Conservation (phyloP, 2,888 invertebrate species). For the Conistra vaccinii region DNA sequence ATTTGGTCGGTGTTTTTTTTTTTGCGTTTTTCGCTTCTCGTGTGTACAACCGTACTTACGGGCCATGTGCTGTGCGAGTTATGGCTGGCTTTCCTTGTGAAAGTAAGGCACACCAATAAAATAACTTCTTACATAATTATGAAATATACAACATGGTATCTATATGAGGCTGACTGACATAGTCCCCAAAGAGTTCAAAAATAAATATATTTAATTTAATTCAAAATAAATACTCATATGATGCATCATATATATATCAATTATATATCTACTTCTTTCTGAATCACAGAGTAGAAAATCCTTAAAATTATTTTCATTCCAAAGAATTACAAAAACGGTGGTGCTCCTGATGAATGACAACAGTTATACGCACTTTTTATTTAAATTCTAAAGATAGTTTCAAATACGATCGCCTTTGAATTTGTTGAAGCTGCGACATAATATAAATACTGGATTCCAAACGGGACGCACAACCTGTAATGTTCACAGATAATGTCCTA, state of each 20-base stretch:
- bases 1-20: conserved; percentile 46
- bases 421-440: conserved; percentile 59
- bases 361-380: conserved; percentile 51
- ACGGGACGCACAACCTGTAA: conserved; percentile 67
- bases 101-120: neutral
- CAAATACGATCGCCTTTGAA: conserved; percentile 60
- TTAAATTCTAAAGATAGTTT: conserved; percentile 57
- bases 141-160: neutral
- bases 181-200: neutral
- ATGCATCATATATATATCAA: conserved; percentile 2
- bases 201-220: neutral
- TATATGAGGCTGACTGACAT: neutral
- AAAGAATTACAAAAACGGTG: conserved; percentile 18
- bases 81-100: neutral
- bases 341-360: conserved; percentile 40
- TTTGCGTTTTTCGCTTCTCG: conserved; percentile 14
- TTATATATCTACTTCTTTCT: conserved; percentile 1
- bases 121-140: neutral
- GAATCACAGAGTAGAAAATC: conserved; percentile 4
- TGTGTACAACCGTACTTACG: neutral
- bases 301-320: conserved; percentile 1
- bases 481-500: conserved; percentile 75
- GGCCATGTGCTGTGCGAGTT: neutral
- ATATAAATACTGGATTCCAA: conserved; percentile 71
- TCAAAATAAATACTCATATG: neutral